Base-by-base conservation (phyloP, 2,113 vertebrate species). In the Pandion haliaetus region DNA sequence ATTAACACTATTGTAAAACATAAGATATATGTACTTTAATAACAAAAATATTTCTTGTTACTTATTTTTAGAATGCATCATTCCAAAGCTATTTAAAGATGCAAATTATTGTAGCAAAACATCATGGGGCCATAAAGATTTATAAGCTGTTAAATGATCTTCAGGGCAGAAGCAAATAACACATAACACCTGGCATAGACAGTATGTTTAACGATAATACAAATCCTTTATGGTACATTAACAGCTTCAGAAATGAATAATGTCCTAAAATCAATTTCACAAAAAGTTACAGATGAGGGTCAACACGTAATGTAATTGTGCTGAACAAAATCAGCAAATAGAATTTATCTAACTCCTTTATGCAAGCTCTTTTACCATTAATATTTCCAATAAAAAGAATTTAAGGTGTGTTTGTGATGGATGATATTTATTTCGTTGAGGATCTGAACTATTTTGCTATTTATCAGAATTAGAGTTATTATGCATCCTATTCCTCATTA, bases 351-450 rank as follows among this genome's bases (percentile, higher is more conserved):
- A 95, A 89, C 45, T 93, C 84, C 72, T 96, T 93, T 97, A 89
- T 96, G 49, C 93, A 93, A 91, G 84, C 87, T 93, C 87, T 95
- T 44, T 94, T 95, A 86, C 70, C 92, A 96, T 98, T 98, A 98
- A 97, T 98, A 98, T 98, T 98, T 97, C 94, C 90, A 98, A 95
- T 98, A 98, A 99, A 98, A 47, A 96, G 96, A 97, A 98, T 98
- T 97, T 98, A 97, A 97, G 90, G 92, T 98, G 86, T 97, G 97
- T 94, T 94, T 96, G 32, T 97, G 91, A 98, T 98, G 94, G 98
- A 98, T 98, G 95, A 84, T 98, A 97, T 98, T 98, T 98, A 98
- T 98, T 98, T 98, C 96, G 95, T 96, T 97, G 88, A 96, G 85
- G 89, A 97, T 97, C 90, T 97, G 90, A 91, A 93, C 77, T 95